phyloP scores from a whole-genome alignment of 1,140 invertebrate genomes.

The Paracyclopina nana region DNA sequence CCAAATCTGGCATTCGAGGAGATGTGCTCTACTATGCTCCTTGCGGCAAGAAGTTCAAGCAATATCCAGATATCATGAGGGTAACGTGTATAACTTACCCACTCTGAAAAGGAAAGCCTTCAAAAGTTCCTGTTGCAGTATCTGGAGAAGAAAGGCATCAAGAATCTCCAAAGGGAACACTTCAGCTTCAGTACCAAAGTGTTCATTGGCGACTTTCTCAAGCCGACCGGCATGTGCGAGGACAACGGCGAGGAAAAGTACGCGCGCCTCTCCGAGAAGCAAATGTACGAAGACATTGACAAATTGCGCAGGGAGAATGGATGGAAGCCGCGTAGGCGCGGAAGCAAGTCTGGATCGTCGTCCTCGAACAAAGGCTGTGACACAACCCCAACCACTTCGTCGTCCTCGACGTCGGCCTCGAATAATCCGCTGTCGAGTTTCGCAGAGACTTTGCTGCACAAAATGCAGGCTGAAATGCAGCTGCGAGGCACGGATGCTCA shows the following conservation, averaged over 20 bases:
- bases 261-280: slow-evolving; percentile 25
- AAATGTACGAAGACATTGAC: slow-evolving; percentile 26
- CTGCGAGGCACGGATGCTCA: no score
- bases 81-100: slow-evolving; percentile 26
- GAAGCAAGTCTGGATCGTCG: no score
- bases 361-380: no score
- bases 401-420: no score
- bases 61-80: slow-evolving; percentile 47
- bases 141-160: slow-evolving; percentile 48
- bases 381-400: no score
- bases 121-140: slow-evolving; percentile 34
- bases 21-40: slow-evolving; percentile 76
- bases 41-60: slow-evolving; percentile 51
- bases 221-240: slow-evolving; percentile 26
- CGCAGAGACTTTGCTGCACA: no score
- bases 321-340: slow-evolving; percentile 37
- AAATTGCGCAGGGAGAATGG: slow-evolving; percentile 32
- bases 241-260: slow-evolving; percentile 14
- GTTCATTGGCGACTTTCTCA: slow-evolving; percentile 70
- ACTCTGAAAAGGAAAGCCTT: background rate
- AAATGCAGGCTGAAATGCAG: no score
- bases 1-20: slow-evolving; percentile 42
- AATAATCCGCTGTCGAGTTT: no score
- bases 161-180: slow-evolving; percentile 55
- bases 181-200: slow-evolving; percentile 76